These are phyloP conservation scores for Drosophila birchii DNA, from an alignment of 2,888 invertebrate genomes.

Conservation along the genomic window DNA sequence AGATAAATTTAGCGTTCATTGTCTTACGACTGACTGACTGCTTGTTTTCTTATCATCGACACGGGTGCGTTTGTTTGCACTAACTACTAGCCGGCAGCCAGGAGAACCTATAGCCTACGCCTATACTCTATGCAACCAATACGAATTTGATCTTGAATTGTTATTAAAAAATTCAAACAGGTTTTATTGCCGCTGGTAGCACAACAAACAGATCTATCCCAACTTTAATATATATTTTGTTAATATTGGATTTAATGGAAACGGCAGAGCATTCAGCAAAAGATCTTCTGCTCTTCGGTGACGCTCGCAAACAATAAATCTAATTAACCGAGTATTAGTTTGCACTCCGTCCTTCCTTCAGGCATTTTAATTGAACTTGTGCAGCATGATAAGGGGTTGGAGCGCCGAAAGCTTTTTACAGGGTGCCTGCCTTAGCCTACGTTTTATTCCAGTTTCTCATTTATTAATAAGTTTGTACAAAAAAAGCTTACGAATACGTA, in stretches of 20 bases:
- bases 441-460: conserved; percentile 15
- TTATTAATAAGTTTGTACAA: conserved; percentile 38
- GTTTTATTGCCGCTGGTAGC: conserved; percentile 2
- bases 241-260: not conserved
- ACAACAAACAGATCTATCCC: not conserved
- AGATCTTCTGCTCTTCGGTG: not conserved
- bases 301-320: conserved; percentile 33
- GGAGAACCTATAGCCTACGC: no score
- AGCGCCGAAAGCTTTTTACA: conserved; percentile 27
- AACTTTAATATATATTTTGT: not conserved
- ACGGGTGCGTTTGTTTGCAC: conserved; percentile 32
- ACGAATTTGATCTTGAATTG: not conserved
- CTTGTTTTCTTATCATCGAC: conserved; percentile 43
- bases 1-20: conserved; percentile 33
- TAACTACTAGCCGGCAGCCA: conserved; percentile 5
- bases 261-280: conserved; percentile 16
- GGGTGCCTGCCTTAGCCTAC: conserved; percentile 22
- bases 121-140: conserved; percentile 4
- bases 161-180: not conserved
- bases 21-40: conserved; percentile 16
- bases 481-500: conserved; percentile 29
- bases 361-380: conserved; percentile 62
- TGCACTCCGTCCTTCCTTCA: conserved; percentile 16
- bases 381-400: conserved; percentile 43
- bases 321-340: conserved; percentile 44